These are phyloP conservation scores for Fragum whitleyi DNA, from an alignment of 2,888 invertebrate genomes.

Conservation along the genomic window DNA sequence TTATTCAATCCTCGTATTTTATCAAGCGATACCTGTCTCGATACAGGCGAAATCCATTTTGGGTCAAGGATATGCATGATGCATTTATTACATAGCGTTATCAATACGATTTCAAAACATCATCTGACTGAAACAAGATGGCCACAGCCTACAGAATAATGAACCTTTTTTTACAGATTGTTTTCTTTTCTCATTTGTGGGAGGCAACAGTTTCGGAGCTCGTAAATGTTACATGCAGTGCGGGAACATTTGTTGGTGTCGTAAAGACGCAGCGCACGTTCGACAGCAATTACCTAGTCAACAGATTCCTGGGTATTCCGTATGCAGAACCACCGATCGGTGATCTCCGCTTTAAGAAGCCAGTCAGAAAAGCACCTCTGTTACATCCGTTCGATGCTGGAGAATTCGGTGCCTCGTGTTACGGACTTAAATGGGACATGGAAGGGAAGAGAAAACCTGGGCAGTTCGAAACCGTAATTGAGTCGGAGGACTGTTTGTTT, in stretches of 20 bases:
- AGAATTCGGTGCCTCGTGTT: conserved; percentile 1
- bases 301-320: conserved; percentile 17
- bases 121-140: conserved; percentile 30
- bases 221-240: neutral
- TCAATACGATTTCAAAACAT: too few species aligned
- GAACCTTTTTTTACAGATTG: too few species aligned
- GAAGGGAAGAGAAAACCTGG: conserved; percentile 2
- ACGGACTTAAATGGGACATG: neutral
- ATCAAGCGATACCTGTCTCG: too few species aligned
- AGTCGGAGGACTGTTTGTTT: conserved; percentile 95
- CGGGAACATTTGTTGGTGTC: neutral
- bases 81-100: too few species aligned
- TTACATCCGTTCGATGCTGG: conserved; percentile 2
- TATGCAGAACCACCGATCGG: conserved; percentile 28
- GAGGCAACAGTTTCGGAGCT: neutral
- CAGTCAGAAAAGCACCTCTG: neutral
- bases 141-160: too few species aligned
- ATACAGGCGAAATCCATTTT: too few species aligned
- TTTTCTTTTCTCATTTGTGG: neutral
- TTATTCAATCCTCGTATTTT: too few species aligned
- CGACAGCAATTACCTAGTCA: neutral
- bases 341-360: conserved; percentile 13
- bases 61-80: too few species aligned
- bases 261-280: neutral
- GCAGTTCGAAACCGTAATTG: neutral